Conservation (phyloP, 2,113 vertebrate species). For the Mastomys natalensis region DNA sequence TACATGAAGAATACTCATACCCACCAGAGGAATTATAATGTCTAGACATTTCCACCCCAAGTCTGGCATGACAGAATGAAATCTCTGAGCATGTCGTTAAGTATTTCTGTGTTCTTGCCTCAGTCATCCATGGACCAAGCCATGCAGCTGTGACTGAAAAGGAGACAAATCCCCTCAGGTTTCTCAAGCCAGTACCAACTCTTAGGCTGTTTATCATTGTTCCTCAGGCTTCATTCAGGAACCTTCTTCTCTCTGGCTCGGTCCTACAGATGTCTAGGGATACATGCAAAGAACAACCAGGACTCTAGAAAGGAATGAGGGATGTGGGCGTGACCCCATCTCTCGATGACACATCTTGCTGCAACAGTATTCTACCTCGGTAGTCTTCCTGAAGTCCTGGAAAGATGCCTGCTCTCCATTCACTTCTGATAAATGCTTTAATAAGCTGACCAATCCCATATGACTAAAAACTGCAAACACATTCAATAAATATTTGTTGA, state of each 20-base stretch:
- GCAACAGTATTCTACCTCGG: not conserved
- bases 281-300: not conserved
- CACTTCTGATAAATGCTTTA: not conserved
- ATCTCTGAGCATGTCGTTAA: not conserved
- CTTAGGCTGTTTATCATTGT: not conserved
- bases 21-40: not conserved
- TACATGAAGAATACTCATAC: not conserved
- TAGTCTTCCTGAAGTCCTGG: not conserved
- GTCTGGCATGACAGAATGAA: not conserved
- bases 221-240: not conserved
- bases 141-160: not conserved
- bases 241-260: not conserved
- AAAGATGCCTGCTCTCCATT: not conserved
- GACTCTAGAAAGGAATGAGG: not conserved
- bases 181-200: not conserved
- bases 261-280: not conserved
- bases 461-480: slow-evolving; percentile 42
- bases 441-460: not conserved
- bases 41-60: not conserved
- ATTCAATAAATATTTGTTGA: not conserved
- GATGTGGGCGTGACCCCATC: not conserved
- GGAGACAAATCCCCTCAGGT: not conserved
- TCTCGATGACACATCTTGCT: not conserved
- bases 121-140: not conserved
- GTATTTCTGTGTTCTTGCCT: not conserved